These are phyloP conservation scores for Epinotia ramella DNA, from an alignment of 2,888 invertebrate genomes.

Conservation along the genomic window DNA sequence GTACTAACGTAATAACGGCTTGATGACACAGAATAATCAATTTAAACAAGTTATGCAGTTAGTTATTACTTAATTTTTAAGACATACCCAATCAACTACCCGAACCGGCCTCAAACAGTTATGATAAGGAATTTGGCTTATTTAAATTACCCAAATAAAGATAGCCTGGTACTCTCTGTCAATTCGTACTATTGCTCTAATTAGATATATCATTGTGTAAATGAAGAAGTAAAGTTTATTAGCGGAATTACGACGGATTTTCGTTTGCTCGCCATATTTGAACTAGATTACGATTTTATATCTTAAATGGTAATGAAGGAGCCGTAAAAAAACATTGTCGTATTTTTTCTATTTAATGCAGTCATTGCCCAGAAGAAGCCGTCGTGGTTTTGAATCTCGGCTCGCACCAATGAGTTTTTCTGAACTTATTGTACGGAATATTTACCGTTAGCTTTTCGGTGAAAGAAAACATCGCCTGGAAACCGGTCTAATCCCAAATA, in stretches of 20 bases:
- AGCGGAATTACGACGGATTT: slow-evolving; percentile 53
- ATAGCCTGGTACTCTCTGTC: slow-evolving; percentile 2
- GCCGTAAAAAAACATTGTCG: slow-evolving; percentile 23
- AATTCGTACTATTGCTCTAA: slow-evolving; percentile 50
- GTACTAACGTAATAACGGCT: neutral
- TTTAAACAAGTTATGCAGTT: slow-evolving; percentile 20
- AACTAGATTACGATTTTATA: slow-evolving; percentile 25
- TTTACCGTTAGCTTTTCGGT: no score
- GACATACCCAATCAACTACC: slow-evolving; percentile 16
- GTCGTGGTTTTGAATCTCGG: no score
- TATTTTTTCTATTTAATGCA: slow-evolving; percentile 33
- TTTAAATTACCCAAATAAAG: slow-evolving; percentile 42
- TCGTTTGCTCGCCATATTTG: slow-evolving; percentile 38
- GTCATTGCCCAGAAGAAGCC: neutral
- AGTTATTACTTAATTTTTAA: slow-evolving; percentile 26
- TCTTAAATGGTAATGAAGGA: slow-evolving; percentile 3
- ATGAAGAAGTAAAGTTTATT: slow-evolving; percentile 69
- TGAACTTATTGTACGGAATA: no score
- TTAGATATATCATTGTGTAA: slow-evolving; percentile 58
- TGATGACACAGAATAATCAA: slow-evolving; percentile 5
- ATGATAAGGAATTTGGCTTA: slow-evolving; percentile 25
- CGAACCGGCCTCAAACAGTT: slow-evolving; percentile 30
- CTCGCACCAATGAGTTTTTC: no score
- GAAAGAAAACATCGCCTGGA: no score
- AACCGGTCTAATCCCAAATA: no score